Base-by-base conservation (phyloP, 2,797 vertebrate species). In the Masticophis lateralis region DNA sequence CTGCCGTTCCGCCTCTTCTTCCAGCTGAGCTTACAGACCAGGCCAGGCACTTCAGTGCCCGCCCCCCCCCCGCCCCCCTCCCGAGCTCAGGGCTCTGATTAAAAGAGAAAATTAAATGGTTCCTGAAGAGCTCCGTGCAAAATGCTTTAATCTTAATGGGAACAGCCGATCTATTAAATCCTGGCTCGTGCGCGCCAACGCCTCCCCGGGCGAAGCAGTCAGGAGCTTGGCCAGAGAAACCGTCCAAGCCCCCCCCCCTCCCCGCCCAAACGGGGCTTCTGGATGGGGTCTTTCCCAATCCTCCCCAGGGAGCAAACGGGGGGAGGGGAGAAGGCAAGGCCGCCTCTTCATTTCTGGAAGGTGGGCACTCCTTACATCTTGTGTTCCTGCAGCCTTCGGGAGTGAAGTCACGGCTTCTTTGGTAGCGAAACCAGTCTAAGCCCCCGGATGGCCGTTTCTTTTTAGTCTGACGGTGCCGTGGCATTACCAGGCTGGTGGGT, bases 51-150 rank as follows among this genome's bases (percentile, higher is more conserved):
- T 28, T 92, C n/a, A 10, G 86, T 28, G 94, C 93, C 96, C 94
- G n/a, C 94, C 93, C 96, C 94, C n/a, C 94, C 93, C 96, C 94
- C 37, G 37, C 94, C 93, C 96, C 94, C 94, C 93, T 96, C 94
- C 32, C 0, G 7, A 20, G 86, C 69, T 94, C 61, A 4, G 74
- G 20, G 92, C 92, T 92, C 92, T 95, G 55, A 27, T 0, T 43
- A 95, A 96, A 95, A 95, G 89, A 96, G 92, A 96, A 60, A 98
- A 98, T 98, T 96, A 98, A 98, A 97, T 95, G 97, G 94, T 94
- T 90, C 93, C 95, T 96, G 97, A 97, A 97, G 95, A 96, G 97
- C 96, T 96, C 95, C 94, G 14, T 0, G 57, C 96, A 96, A 96
- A 96, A 97, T 10, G 60, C 90, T 97, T 97, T 97, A 96, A 97